Conservation (phyloP, 2,888 invertebrate genomes). For the Oscheius sp. region DNA sequence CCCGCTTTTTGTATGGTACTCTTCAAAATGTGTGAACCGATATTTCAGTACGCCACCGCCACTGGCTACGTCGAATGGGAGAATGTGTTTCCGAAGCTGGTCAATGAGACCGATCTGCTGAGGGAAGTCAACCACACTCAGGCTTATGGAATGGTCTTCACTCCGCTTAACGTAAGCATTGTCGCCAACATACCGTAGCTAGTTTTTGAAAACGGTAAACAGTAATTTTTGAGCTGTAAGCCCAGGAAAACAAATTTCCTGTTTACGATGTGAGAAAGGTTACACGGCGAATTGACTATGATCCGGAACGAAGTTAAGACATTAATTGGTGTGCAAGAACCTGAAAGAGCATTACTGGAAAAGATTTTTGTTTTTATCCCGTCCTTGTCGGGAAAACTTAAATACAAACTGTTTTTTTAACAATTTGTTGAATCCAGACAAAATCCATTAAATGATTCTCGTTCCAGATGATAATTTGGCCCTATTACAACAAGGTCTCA, state of each 20-base stretch:
- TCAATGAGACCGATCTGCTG: neutral
- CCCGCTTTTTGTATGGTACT: neutral
- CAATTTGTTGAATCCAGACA: too few species aligned
- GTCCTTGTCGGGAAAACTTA: neutral
- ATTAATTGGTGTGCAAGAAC: too few species aligned
- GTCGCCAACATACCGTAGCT: too few species aligned
- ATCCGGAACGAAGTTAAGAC: too few species aligned
- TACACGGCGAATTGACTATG: too few species aligned
- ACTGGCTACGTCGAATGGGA: neutral
- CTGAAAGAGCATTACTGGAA: neutral
- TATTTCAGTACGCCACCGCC: neutral
- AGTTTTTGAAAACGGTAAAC: too few species aligned
- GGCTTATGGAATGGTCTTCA: neutral
- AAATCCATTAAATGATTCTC: neutral
- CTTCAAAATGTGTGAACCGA: neutral
- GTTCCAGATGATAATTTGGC: conserved; percentile 12
- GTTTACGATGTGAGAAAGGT: too few species aligned
- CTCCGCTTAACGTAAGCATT: neutral
- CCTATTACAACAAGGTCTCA: neutral
- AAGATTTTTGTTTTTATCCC: neutral
- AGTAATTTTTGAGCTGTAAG: too few species aligned
- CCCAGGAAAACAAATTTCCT: too few species aligned
- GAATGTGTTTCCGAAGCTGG: neutral
- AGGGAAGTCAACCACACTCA: neutral
- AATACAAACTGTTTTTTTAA: too few species aligned